phyloP scores from a whole-genome alignment of 2,888 invertebrate species.

The Agriopis leucophaearia region DNA sequence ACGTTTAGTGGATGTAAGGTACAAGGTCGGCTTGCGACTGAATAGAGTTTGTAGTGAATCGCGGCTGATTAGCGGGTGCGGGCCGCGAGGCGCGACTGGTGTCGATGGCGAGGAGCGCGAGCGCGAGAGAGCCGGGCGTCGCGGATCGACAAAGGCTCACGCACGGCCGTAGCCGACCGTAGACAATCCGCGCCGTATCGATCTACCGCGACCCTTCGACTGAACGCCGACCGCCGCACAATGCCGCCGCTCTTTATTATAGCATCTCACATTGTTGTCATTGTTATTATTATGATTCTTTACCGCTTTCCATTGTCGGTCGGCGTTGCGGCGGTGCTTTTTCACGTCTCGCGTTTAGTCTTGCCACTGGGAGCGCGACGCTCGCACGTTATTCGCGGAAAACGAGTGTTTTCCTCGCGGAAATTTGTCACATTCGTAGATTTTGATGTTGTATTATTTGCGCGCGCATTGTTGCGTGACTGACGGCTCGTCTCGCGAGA shows the following conservation, averaged over 20 bases:
- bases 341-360: constrained; percentile 86
- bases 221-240: constrained; percentile 83
- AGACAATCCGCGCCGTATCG: constrained; percentile 84
- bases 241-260: constrained; percentile 86
- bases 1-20: constrained; percentile 22
- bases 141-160: constrained; percentile 75
- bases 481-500: constrained; percentile 42
- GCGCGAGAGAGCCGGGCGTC: constrained; percentile 54
- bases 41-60: constrained; percentile 46
- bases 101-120: constrained; percentile 20
- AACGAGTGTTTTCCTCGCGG: constrained; percentile 80
- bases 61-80: constrained; percentile 71
- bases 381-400: constrained; percentile 85
- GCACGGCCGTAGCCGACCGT: constrained; percentile 71
- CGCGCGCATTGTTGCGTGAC: constrained; percentile 65
- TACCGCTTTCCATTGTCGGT: constrained; percentile 87
- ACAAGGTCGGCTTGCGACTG: constrained; percentile 30
- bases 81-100: constrained; percentile 6
- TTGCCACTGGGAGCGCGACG: constrained; percentile 85
- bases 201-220: constrained; percentile 85
- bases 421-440: constrained; percentile 72
- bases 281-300: constrained; percentile 87
- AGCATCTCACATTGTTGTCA: constrained; percentile 87
- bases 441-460: constrained; percentile 67
- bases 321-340: constrained; percentile 86